phyloP scores from a whole-genome alignment of 2,113 vertebrate genomes.

The Alethe castanea region DNA sequence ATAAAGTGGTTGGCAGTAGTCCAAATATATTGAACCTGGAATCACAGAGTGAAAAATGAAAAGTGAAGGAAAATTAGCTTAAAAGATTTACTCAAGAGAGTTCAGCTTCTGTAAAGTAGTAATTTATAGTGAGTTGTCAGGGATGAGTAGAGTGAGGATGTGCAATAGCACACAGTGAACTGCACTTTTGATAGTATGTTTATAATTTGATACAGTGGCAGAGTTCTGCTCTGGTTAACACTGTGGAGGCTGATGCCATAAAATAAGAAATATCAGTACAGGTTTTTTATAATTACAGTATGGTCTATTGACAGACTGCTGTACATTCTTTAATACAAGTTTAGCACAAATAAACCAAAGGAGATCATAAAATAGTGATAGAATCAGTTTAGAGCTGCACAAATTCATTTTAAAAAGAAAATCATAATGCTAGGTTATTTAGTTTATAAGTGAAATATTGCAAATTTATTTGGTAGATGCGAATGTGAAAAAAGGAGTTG shows the following conservation, averaged over 20 bases:
- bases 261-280: background rate
- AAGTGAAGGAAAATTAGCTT: background rate
- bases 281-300: background rate
- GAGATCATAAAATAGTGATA: background rate
- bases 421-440: background rate
- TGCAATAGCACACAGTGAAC: background rate
- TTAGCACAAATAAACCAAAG: background rate
- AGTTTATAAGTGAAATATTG: background rate
- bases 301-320: background rate
- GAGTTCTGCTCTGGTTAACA: background rate
- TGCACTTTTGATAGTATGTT: background rate
- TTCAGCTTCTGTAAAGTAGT: background rate
- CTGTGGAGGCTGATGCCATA: background rate
- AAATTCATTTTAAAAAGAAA: background rate
- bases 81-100: background rate
- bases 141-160: background rate
- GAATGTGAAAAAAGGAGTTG: background rate
- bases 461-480: background rate
- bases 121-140: background rate
- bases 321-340: background rate
- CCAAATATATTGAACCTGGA: background rate
- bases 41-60: background rate
- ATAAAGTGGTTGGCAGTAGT: background rate
- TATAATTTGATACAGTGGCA: background rate
- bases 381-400: background rate